Base-by-base conservation (phyloP, 2,797 vertebrate species). In the Macropus fuliginosus region DNA sequence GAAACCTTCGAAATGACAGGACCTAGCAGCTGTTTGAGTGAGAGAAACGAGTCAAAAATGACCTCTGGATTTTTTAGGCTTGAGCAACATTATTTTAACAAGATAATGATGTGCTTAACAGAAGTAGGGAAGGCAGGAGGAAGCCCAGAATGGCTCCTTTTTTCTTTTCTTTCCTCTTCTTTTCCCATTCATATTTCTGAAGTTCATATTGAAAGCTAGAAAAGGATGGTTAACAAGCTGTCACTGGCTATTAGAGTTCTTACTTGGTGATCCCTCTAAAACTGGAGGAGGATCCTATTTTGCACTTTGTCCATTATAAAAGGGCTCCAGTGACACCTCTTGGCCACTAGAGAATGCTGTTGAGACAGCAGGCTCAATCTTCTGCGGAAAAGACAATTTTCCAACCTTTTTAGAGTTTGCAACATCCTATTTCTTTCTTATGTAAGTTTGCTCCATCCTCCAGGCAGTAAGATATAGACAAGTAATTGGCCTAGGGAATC, bases 281-380 rank as follows among this genome's bases (percentile, higher is more conserved):
- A 18, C 55, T 46, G 4, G 50, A 90, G 54, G 56, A 56, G 46
- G 87, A 34, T 50, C 54, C 11, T 3, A 4, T 34, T 5, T 28
- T 24, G 0, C 4, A 6, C 46, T 21, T 59, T 56, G 5, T 57
- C 4, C 0, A 10, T 0, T 0, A 12, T 46, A 1, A 52, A 92
- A 74, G 0, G 29, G 0, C 2, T 66, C 66, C 46, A 46, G 92
- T 6, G 59, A 62, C n/a, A 3, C 3, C 11, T 94, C 40, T 66
- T 31, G 66, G 14, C 55, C 91, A 92, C 96, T 66, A 95, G 96
- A 96, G 56, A 87, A 91, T 5, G 29, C 81, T 91, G 13, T 74
- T 54, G 54, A 12, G 27, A 54, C 16, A 34, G 50, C 74, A 87
- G 74, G 74, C 52, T 90, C 31, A 50, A 4, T 27, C 31, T 95